Conservation (phyloP, 1,140 invertebrate genomes). For the Drosophila ercepeae region DNA sequence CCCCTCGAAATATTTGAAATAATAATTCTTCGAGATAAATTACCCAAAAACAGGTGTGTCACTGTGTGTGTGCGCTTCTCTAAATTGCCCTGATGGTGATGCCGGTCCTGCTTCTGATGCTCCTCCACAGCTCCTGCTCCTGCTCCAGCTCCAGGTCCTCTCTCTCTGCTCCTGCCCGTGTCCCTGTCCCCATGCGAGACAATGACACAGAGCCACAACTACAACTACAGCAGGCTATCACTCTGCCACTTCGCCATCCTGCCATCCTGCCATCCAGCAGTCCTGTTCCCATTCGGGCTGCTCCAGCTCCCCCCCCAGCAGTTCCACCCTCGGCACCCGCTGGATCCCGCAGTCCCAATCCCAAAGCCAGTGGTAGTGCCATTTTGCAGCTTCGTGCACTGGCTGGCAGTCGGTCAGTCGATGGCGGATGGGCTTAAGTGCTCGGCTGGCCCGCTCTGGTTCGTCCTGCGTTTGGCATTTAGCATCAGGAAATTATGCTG, state of each 20-base stretch:
- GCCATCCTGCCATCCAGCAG: slow-evolving; percentile 2
- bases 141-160: neutral
- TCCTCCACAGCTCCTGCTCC: slow-evolving; percentile 2
- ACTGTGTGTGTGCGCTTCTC: slow-evolving; percentile 64
- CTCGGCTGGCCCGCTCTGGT: slow-evolving; percentile 49
- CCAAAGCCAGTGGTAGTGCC: slow-evolving; percentile 20
- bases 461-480: slow-evolving; percentile 77
- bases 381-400: slow-evolving; percentile 37
- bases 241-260: slow-evolving; percentile 22
- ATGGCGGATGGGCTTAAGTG: slow-evolving; percentile 76
- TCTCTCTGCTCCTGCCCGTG: neutral
- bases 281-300: slow-evolving; percentile 32
- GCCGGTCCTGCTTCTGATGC: slow-evolving; percentile 35
- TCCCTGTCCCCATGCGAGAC: slow-evolving; percentile 57
- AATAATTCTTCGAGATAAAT: slow-evolving; percentile 84
- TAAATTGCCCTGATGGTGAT: slow-evolving; percentile 72
- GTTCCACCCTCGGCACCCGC: no score
- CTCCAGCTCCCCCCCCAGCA: slow-evolving; percentile 1
- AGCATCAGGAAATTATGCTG: slow-evolving; percentile 83
- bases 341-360: neutral
- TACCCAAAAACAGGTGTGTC: slow-evolving; percentile 81
- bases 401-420: slow-evolving; percentile 69
- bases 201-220: slow-evolving; percentile 73
- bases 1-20: slow-evolving; percentile 82
- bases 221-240: slow-evolving; percentile 40